Evolutionary conservation across 2,797 vertebrate species (phyloP).

Genomic region (Leptoclinus maculatus): DNA sequence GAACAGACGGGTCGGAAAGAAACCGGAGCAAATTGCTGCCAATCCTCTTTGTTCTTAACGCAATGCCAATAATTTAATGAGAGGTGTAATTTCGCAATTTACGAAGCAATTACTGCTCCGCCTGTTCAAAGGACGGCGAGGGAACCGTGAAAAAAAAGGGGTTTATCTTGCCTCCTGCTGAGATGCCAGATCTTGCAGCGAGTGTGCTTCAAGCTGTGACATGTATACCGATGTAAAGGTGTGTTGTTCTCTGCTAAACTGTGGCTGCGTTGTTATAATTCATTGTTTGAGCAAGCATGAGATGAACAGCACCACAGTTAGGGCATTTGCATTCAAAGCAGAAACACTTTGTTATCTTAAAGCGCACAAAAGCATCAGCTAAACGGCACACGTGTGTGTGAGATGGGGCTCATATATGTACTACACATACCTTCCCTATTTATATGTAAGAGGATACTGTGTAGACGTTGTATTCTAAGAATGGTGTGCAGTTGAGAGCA

Average conservation of each 20-base stretch:
- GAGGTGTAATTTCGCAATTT: constrained; percentile 44
- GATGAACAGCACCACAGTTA: not conserved
- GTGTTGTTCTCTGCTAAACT: not conserved
- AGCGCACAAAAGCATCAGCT: not conserved
- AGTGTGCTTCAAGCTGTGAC: not conserved
- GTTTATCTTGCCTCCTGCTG: constrained; percentile 3
- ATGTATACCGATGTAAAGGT: not conserved
- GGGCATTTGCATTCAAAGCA: constrained; percentile 5
- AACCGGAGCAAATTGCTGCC: constrained; percentile 15
- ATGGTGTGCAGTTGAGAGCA: not conserved
- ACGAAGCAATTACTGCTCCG: constrained; percentile 43
- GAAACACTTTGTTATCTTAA: not conserved
- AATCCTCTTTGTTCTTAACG: constrained; percentile 47
- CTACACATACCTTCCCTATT: not conserved
- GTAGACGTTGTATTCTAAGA: constrained; percentile 17
- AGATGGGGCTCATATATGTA: not conserved
- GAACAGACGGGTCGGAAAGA: constrained; percentile 9
- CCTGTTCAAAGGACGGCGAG: constrained; percentile 30
- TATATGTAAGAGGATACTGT: constrained; percentile 16
- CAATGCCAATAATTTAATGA: constrained; percentile 57
- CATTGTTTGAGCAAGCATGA: not conserved
- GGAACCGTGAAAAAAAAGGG: not conserved
- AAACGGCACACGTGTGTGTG: not conserved
- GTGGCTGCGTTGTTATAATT: not conserved
- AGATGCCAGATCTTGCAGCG: not conserved